Percentiles rank a stretch among this genome's conserved stretches.
phyloP scores from a whole-genome alignment of 2,113 vertebrate genomes.

The Rallus limicola region DNA sequence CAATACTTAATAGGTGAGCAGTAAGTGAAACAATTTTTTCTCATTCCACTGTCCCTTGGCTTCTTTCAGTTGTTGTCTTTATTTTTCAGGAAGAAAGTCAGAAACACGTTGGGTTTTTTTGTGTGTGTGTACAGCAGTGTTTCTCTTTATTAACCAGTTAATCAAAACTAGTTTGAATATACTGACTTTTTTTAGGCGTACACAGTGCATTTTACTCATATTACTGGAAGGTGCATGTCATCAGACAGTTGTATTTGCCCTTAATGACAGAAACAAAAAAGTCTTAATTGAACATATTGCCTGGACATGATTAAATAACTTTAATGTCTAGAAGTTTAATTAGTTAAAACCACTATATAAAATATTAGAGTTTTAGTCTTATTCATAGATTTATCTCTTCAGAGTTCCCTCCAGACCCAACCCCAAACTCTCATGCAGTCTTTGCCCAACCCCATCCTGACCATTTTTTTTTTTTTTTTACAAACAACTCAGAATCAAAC shows the following conservation, averaged over 20 bases:
- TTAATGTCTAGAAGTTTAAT: background rate
- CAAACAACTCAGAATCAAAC: background rate
- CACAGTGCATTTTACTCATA: background rate
- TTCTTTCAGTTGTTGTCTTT: background rate
- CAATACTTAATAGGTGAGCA: background rate
- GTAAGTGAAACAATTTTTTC: background rate
- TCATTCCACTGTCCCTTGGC: background rate
- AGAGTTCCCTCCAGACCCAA: background rate
- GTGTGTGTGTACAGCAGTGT: background rate
- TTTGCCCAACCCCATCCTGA: background rate
- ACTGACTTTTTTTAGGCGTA: background rate
- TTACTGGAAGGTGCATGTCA: background rate
- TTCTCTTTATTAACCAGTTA: background rate
- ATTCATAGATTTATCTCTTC: background rate
- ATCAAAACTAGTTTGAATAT: background rate
- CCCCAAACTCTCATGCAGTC: background rate
- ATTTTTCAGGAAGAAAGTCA: background rate
- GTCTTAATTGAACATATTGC: background rate
- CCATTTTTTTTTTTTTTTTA: background rate
- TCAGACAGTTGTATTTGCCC: background rate
- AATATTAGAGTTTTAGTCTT: accelerated
- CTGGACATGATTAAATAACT: background rate
- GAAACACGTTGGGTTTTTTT: background rate
- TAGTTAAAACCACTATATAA: background rate
- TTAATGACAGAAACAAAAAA: background rate